Evolutionary conservation across 2,888 invertebrate genomes (phyloP), one percentile per base, ranked within the genome.

Genomic region (Cheilosia pagana): DNA sequence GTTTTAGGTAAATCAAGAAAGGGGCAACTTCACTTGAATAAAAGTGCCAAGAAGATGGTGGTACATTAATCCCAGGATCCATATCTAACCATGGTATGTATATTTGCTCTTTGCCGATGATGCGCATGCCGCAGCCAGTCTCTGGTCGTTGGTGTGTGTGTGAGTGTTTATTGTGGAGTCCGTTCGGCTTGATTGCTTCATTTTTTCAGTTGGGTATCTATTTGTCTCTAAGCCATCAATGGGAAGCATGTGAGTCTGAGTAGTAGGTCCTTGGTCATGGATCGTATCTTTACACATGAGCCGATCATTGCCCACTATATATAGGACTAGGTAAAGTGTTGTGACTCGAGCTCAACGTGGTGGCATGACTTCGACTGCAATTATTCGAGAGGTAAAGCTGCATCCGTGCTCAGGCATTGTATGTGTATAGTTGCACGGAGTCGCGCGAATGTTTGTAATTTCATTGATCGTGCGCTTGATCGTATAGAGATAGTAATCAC

Each of bases 181-280:
- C 21, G 53, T 35, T 62, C 55, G 60, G 67, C 78, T 81, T 85
- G 85, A 85, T 85, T 85, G 85, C 85, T 85, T 85, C 81, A 85
- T 85, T 85, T 85, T 85, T 85, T 79, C 75, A 41, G 25, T 35
- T 65, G 60, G 41, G 55, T 60, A 76, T 81, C 81, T 81, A 81
- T 85, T 85, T 85, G 81, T 85, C 85, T 85, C 85, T 79, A 65
- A 85, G 85, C 65, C 85, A 81, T 81, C 85, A 85, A 85, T 85
- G 83, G 68, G 70, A 62, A 48, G 65, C 71, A 71, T 57, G 68
- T 53, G 68, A 74, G 78, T n/a, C n/a, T n/a, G n/a, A n/a, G n/a
- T n/a, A n/a, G n/a, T 68, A 68, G 67, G 68, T 59, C 41, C 70
- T 79, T 65, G 79, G 75, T 57, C 57, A 74, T 74, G 63, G 25